Conservation (phyloP, 2,797 vertebrate genomes). For the Simalia tracyae region DNA sequence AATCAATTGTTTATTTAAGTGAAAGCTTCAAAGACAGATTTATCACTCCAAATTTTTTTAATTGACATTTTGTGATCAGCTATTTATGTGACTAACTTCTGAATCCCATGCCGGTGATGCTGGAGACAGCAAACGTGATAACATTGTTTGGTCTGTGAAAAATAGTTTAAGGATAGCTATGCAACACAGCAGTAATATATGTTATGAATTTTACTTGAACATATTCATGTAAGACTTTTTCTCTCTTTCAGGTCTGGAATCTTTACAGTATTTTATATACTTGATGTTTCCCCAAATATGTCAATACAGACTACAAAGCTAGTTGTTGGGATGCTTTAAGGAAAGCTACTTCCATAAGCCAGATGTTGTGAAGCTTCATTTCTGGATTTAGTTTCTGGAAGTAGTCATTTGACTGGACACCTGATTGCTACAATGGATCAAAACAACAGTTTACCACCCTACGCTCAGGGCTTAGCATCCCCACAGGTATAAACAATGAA, state of each 20-base stretch:
- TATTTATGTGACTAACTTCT: not conserved
- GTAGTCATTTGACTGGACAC: slow-evolving; percentile 50
- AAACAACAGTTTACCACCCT: slow-evolving; percentile 94
- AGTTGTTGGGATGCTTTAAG: slow-evolving; percentile 64
- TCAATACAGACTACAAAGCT: slow-evolving; percentile 42
- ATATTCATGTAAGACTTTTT: slow-evolving; percentile 18
- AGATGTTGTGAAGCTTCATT: slow-evolving; percentile 41
- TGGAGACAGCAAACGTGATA: slow-evolving; percentile 21
- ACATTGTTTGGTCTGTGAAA: not conserved
- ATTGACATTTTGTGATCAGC: not conserved
- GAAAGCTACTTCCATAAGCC: slow-evolving; percentile 24
- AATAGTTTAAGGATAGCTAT: not conserved
- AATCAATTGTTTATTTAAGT: not conserved
- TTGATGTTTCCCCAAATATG: slow-evolving; percentile 47
- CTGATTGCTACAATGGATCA: slow-evolving; percentile 85
- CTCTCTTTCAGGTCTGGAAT: slow-evolving; percentile 55
- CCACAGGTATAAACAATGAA: slow-evolving; percentile 80
- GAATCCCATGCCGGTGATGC: not conserved
- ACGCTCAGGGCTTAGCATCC: slow-evolving; percentile 91
- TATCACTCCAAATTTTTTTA: not conserved
- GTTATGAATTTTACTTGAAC: not conserved
- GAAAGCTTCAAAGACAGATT: not conserved
- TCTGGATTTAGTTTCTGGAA: slow-evolving; percentile 24
- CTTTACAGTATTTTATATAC: slow-evolving; percentile 26
- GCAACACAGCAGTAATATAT: slow-evolving; percentile 22